These are phyloP conservation scores for Drosophila pseudoobscura DNA, from an alignment of 1,140 invertebrate species.

Conservation along the genomic window DNA sequence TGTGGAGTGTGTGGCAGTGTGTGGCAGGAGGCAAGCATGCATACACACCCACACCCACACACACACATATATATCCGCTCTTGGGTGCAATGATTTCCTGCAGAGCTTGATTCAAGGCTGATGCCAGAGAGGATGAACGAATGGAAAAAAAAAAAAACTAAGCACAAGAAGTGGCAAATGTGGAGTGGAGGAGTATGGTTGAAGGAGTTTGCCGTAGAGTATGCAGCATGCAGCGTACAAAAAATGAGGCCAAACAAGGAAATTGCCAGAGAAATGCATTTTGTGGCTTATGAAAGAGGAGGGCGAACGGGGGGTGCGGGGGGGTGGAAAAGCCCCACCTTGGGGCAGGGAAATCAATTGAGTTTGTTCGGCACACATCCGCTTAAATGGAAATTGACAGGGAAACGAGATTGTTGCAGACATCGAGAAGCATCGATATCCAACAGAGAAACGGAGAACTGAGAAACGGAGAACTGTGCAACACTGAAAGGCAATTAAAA, in stretches of 20 bases:
- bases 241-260: conserved; percentile 73
- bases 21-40: neutral
- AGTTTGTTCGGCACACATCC: conserved; percentile 74
- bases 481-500: conserved; percentile 40
- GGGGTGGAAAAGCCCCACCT: conserved; percentile 8
- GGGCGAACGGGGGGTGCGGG: too few relatives aligned
- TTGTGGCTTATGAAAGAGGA: conserved; percentile 56
- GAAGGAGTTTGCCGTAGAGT: conserved; percentile 38
- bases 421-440: neutral
- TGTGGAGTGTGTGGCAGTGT: neutral
- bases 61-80: conserved; percentile 56
- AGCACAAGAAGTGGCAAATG: conserved; percentile 52
- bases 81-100: conserved; percentile 75
- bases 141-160: conserved; percentile 53
- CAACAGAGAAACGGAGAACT: neutral
- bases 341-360: conserved; percentile 63
- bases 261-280: conserved; percentile 76
- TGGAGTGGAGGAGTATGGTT: neutral
- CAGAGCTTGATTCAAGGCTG: conserved; percentile 61
- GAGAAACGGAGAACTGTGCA: too few relatives aligned
- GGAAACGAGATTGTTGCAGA: conserved; percentile 36
- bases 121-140: conserved; percentile 31
- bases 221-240: conserved; percentile 60
- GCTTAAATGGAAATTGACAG: conserved; percentile 62
- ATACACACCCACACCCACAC: conserved; percentile 11